Conservation (phyloP, 2,888 invertebrate genomes). For the Drosophila limbata region DNA sequence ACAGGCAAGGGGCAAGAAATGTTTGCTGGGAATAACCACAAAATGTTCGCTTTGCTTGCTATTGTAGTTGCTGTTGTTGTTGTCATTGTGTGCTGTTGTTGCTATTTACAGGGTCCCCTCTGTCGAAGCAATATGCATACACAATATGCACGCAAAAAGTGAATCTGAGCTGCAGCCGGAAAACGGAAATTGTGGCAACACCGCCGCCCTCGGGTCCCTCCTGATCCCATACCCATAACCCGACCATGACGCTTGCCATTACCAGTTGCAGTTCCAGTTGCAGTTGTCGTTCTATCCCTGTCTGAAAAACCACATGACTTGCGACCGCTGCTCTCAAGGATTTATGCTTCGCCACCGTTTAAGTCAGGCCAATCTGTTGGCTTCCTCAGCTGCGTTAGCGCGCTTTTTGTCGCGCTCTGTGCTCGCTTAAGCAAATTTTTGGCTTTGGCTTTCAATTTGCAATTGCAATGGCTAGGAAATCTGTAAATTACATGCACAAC, state of each 20-base stretch:
- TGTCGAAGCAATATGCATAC: slow-evolving; percentile 53
- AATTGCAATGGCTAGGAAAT: slow-evolving; percentile 51
- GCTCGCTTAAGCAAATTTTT: slow-evolving; percentile 46
- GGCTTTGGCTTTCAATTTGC: slow-evolving; percentile 67
- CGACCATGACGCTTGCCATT: slow-evolving; percentile 2
- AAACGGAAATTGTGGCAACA: slow-evolving; percentile 78
- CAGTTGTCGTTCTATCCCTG: slow-evolving; percentile 14
- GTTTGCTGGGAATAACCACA: slow-evolving; percentile 65
- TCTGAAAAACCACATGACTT: slow-evolving; percentile 63
- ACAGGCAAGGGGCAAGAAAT: slow-evolving; percentile 26
- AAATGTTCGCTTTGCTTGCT: slow-evolving; percentile 63
- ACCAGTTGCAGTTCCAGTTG: slow-evolving; percentile 2
- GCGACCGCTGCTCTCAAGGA: slow-evolving; percentile 65
- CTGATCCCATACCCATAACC: background rate
- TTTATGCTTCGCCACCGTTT: slow-evolving; percentile 70
- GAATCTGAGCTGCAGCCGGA: slow-evolving; percentile 79
- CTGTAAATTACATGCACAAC: slow-evolving; percentile 51
- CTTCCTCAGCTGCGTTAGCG: slow-evolving; percentile 36
- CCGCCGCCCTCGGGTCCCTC: slow-evolving; percentile 24
- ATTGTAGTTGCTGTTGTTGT: slow-evolving; percentile 30
- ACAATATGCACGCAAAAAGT: slow-evolving; percentile 62
- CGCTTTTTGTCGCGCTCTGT: slow-evolving; percentile 44
- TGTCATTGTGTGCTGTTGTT: slow-evolving; percentile 33
- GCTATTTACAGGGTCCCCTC: slow-evolving; percentile 47
- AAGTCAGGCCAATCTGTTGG: slow-evolving; percentile 70